Evolutionary conservation across 2,113 vertebrate species (phyloP).

Genomic region (Gobio gobio): DNA sequence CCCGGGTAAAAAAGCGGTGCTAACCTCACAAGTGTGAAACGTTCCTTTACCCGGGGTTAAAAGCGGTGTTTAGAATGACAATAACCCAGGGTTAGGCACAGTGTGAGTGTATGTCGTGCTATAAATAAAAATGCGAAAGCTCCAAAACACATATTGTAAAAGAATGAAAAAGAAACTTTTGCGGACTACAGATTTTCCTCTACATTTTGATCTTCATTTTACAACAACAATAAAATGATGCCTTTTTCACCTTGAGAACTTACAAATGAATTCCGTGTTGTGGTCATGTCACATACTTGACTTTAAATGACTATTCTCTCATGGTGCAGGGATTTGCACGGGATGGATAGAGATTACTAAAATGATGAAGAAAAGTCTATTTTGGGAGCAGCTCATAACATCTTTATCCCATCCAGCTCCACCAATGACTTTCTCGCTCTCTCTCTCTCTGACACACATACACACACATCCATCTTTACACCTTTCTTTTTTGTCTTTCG

Average conservation of each 20-base stretch:
- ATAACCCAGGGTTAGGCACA: too few relatives aligned
- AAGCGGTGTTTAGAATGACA: too few relatives aligned
- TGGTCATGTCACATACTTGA: constrained; percentile 20
- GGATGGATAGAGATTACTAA: constrained; percentile 38
- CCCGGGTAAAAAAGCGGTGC: too few relatives aligned
- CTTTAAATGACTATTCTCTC: constrained; percentile 30
- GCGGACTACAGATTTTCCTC: not conserved
- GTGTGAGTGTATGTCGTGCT: too few relatives aligned
- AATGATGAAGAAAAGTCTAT: constrained; percentile 49
- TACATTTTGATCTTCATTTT: not conserved
- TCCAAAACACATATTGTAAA: not conserved
- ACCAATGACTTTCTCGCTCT: constrained; percentile 19
- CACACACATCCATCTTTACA: constrained; percentile 39
- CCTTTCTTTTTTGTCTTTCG: constrained; percentile 34
- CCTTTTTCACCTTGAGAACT: not conserved
- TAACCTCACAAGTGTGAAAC: too few relatives aligned
- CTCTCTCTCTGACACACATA: constrained; percentile 30
- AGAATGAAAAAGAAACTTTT: not conserved
- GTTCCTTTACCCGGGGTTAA: too few relatives aligned
- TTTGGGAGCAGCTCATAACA: constrained; percentile 41
- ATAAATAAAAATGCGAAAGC: not conserved
- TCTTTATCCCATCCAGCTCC: constrained; percentile 39
- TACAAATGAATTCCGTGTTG: not conserved
- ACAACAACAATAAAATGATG: not conserved
- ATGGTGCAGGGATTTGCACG: constrained; percentile 37